Percentiles rank a stretch among this genome's conserved stretches.
Conservation (phyloP, 1,140 invertebrate species). For the Charaxes varanes region DNA sequence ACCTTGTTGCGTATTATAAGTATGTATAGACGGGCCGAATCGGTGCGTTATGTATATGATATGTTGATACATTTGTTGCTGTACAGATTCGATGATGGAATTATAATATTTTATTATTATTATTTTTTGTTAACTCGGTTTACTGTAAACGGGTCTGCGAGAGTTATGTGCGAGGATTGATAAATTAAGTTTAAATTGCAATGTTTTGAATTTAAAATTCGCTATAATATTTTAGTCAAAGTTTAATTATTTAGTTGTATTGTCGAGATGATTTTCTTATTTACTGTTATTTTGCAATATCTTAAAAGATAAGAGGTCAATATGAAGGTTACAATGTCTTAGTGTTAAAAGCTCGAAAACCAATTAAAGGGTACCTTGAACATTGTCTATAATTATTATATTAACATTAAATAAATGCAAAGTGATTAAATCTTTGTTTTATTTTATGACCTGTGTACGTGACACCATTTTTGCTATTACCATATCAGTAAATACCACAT, state of each 20-base stretch:
- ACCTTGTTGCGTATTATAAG: constrained; percentile 72
- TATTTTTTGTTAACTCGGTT: constrained; percentile 64
- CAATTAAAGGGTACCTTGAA: constrained; percentile 74
- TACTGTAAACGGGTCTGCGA: constrained; percentile 67
- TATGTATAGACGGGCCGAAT: constrained; percentile 42
- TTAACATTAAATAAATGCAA: constrained; percentile 73
- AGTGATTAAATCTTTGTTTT: constrained; percentile 41
- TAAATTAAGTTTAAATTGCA: constrained; percentile 44
- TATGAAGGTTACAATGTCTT: constrained; percentile 64
- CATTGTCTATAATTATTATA: constrained; percentile 73
- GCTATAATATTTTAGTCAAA: constrained; percentile 67
- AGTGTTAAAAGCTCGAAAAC: constrained; percentile 70
- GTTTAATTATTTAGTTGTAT: constrained; percentile 59
- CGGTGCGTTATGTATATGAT: constrained; percentile 35
- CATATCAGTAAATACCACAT: constrained; percentile 5
- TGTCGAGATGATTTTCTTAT: constrained; percentile 45
- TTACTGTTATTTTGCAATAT: constrained; percentile 67
- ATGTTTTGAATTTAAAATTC: constrained; percentile 68
- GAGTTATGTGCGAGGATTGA: constrained; percentile 52
- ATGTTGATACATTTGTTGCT: constrained; percentile 49
- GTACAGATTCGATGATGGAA: constrained; percentile 49
- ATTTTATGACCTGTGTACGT: constrained; percentile 15
- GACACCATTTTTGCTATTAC: background rate
- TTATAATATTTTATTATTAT: constrained; percentile 61
- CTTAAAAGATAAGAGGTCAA: constrained; percentile 58